Percentiles rank a stretch among this genome's conserved stretches.
These are phyloP conservation scores for Trilocha varians DNA, from an alignment of 2,888 invertebrate species.

Conservation along the genomic window DNA sequence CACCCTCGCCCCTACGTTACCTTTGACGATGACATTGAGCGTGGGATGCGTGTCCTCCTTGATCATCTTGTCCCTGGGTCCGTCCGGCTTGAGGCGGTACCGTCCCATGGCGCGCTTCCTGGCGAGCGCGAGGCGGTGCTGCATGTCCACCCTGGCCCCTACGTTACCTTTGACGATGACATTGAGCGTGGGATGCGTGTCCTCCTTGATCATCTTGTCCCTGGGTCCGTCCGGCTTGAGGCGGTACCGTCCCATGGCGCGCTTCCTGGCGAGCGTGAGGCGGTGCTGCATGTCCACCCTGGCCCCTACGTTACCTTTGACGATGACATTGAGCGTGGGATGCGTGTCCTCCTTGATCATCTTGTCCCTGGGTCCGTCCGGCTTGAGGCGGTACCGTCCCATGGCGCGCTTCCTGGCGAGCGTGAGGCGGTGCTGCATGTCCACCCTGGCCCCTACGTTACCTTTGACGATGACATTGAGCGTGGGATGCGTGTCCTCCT, in stretches of 20 bases:
- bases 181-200: slow-evolving; percentile 72
- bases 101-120: slow-evolving; percentile 76
- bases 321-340: slow-evolving; percentile 73
- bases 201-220: slow-evolving; percentile 50
- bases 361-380: slow-evolving; percentile 73
- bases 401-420: slow-evolving; percentile 74
- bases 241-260: slow-evolving; percentile 73
- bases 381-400: slow-evolving; percentile 71
- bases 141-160: too few species aligned
- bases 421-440: too few species aligned
- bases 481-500: slow-evolving; percentile 60
- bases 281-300: too few species aligned
- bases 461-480: slow-evolving; percentile 80
- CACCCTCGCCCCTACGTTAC: too few species aligned
- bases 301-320: slow-evolving; percentile 80
- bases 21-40: slow-evolving; percentile 79
- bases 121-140: slow-evolving; percentile 68
- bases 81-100: slow-evolving; percentile 60
- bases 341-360: slow-evolving; percentile 61
- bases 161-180: slow-evolving; percentile 78
- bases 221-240: slow-evolving; percentile 73
- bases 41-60: slow-evolving; percentile 60
- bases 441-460: too few species aligned
- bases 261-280: slow-evolving; percentile 71
- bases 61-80: slow-evolving; percentile 71